Evolutionary conservation across 2,888 invertebrate species (phyloP).

Genomic region (Ganaspis brasiliensis): DNA sequence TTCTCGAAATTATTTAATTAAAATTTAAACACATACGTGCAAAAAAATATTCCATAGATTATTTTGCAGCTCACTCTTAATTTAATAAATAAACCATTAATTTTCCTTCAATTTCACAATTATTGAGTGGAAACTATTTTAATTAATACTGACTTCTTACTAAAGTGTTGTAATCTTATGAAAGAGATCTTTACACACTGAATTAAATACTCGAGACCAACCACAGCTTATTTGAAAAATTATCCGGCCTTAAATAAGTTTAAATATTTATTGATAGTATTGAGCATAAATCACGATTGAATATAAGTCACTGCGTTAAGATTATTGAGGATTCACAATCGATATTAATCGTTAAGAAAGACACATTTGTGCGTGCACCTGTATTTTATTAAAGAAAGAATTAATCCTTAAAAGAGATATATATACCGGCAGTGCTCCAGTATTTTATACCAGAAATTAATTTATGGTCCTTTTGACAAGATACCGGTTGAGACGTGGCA

Average conservation of each 20-base stretch:
- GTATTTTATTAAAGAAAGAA: neutral
- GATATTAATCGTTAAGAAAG: conserved; percentile 13
- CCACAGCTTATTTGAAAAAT: conserved; percentile 21
- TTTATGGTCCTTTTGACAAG: conserved; percentile 12
- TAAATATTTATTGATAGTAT: conserved; percentile 21
- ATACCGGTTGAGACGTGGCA: conserved; percentile 25
- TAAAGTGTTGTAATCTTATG: conserved; percentile 10
- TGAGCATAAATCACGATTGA: conserved; percentile 19
- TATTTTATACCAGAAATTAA: conserved; percentile 2
- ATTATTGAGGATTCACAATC: conserved; percentile 2
- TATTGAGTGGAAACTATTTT: conserved; percentile 14
- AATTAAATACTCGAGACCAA: neutral
- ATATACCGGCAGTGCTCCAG: neutral
- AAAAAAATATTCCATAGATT: no score
- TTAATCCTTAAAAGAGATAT: neutral
- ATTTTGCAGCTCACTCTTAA: no score
- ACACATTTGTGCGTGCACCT: neutral
- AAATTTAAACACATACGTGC: no score
- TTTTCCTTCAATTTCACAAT: conserved; percentile 6
- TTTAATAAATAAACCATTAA: no score
- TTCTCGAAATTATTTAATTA: no score
- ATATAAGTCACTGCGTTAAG: neutral
- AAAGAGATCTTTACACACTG: conserved; percentile 22
- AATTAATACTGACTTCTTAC: conserved; percentile 1
- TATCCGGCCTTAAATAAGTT: conserved; percentile 12